Evolutionary conservation across 2,888 invertebrate genomes (phyloP), one percentile per base, ranked within the genome.

Genomic region (Pseudanteris insignis): DNA sequence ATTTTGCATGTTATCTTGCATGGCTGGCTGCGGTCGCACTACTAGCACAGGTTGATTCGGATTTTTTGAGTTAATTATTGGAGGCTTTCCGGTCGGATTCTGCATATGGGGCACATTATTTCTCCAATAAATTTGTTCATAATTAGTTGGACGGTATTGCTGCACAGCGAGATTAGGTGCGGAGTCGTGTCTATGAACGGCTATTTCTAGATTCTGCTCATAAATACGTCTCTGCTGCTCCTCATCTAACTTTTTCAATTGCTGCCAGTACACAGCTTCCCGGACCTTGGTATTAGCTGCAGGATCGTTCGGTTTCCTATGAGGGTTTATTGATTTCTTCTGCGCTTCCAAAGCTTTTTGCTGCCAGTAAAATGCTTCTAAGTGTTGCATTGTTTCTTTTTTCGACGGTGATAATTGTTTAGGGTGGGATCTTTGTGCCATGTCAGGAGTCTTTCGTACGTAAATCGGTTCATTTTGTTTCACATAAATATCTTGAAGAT

Each of bases 241-340:
- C 77, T 88, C 86, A 72, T 85, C 84, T 34, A 85, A 81, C 69
- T 86, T 88, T 71, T 86, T 86, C 46, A 88, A 76, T 71, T 87
- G 86, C 66, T 87, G 86, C 88, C 88, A 88, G 64, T 87, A 88
- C 68, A 86, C 87, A 0, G 86, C 87, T 73, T 88, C 88, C 4
- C 76, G 67, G 10, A 76, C 70, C 40, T 76, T 72, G 1, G 77
- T 74, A 2, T 69, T 70, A 21, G 70, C 70, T 4, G 50, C 21
- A 5, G 55, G 21, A 0, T 64, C 65, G 37, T 67, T 59, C 14
- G 43, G 48, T n/a, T 13, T 41, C 1, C 34, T 34, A 2, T 5
- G 2, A 0, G 48, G 5, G 26, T 29, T 28, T 5, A 34, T 41
- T 6, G 68, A 64, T 26, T 73, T 74, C 25, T 70, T 64, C 7